These are phyloP conservation scores for Idris sp. DNA, from an alignment of 1,140 invertebrate species.

Conservation along the genomic window DNA sequence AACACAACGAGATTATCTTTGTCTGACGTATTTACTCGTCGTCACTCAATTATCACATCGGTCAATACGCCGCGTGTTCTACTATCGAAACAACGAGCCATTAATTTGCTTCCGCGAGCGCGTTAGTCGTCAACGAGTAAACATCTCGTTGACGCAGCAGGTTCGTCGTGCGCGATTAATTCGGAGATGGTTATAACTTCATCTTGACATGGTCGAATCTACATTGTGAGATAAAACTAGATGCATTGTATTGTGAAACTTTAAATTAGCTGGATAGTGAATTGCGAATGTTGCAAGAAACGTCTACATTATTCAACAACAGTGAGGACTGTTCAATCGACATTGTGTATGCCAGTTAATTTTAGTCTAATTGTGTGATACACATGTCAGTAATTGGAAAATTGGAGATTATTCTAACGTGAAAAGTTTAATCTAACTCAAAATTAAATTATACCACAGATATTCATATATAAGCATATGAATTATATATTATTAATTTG, in stretches of 20 bases:
- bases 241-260: slow-evolving; percentile 19
- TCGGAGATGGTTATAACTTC: slow-evolving; percentile 50
- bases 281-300: slow-evolving; percentile 8
- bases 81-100: slow-evolving; percentile 71
- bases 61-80: slow-evolving; percentile 68
- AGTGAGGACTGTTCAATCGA: slow-evolving; percentile 10
- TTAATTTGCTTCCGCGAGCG: slow-evolving; percentile 68
- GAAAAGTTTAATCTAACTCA: too few species aligned
- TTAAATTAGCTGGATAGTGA: slow-evolving; percentile 16
- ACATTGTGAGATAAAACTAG: slow-evolving; percentile 19
- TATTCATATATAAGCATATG: too few species aligned
- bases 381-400: neutral
- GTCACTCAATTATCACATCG: slow-evolving; percentile 72
- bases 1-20: slow-evolving; percentile 61
- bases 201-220: slow-evolving; percentile 28
- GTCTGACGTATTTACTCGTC: slow-evolving; percentile 68
- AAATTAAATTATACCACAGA: too few species aligned
- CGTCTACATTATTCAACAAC: slow-evolving; percentile 33
- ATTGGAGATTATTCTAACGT: too few species aligned
- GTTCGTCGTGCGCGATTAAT: slow-evolving; percentile 56
- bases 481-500: too few species aligned
- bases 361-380: slow-evolving; percentile 9
- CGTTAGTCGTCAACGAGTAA: slow-evolving; percentile 70
- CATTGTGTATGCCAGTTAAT: slow-evolving; percentile 23
- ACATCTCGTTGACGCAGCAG: slow-evolving; percentile 59